Conservation (phyloP, 2,888 invertebrate species). For the Sepiola atlantica region DNA sequence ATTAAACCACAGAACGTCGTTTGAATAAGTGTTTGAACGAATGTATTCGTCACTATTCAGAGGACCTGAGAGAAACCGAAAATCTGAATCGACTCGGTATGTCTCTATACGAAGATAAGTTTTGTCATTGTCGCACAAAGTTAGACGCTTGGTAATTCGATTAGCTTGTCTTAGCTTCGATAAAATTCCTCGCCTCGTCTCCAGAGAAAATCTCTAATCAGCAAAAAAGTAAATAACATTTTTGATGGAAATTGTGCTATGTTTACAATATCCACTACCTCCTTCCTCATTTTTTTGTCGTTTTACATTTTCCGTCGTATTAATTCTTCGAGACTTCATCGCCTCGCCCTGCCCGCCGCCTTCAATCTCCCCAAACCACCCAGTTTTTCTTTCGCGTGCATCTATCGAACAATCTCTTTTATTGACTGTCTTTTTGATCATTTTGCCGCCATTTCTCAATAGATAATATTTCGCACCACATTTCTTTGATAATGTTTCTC, state of each 20-base stretch:
- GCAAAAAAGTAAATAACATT: background rate
- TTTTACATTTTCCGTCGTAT: conserved; percentile 8
- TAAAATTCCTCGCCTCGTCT: background rate
- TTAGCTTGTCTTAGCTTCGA: background rate
- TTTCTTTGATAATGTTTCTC: background rate
- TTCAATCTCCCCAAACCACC: no score
- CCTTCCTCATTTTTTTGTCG: background rate
- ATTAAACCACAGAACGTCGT: no score
- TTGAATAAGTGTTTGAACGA: no score
- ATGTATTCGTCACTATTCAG: background rate
- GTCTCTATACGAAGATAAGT: background rate
- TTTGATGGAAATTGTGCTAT: background rate
- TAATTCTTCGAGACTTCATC: background rate
- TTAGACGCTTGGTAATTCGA: background rate
- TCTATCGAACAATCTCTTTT: conserved; percentile 10
- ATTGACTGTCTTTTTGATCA: background rate
- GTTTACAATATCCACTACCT: background rate
- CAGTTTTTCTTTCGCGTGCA: background rate
- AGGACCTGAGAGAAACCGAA: background rate
- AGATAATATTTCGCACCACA: background rate
- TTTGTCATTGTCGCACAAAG: background rate
- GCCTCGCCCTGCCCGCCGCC: background rate
- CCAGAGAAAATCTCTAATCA: background rate
- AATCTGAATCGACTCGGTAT: background rate
- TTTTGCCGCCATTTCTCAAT: background rate